Percentiles rank a stretch among this genome's conserved stretches.
phyloP scores from a whole-genome alignment of 1,140 invertebrate species.

The Trachymyrmex septentrionalis region DNA sequence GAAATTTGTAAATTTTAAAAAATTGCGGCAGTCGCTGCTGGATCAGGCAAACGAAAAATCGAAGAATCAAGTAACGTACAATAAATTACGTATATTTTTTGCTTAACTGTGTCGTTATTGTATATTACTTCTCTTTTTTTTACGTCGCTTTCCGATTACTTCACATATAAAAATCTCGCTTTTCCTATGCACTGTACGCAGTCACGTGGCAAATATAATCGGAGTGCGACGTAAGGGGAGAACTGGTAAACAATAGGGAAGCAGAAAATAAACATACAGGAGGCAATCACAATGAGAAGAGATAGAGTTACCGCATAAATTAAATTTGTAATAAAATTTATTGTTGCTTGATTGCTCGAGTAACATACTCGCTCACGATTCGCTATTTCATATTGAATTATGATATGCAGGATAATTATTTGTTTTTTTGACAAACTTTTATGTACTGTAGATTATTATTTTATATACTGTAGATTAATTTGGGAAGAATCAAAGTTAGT shows the following conservation, averaged over 20 bases:
- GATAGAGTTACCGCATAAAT: not conserved
- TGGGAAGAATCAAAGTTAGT: not conserved
- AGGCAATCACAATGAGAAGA: not conserved
- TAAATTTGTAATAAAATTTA: constrained; percentile 8
- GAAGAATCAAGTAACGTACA: not conserved
- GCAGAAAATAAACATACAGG: not conserved
- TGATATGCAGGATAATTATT: not conserved
- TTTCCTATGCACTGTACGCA: not conserved
- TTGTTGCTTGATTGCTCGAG: not conserved
- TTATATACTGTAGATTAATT: not conserved
- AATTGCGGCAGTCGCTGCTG: not conserved
- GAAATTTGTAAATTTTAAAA: not conserved
- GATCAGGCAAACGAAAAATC: not conserved
- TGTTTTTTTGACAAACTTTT: not conserved
- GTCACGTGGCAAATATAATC: not conserved
- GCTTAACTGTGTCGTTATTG: not conserved
- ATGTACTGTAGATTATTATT: not conserved
- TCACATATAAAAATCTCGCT: not conserved
- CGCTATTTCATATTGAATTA: not conserved
- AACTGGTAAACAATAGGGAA: not conserved
- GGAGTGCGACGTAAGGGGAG: not conserved
- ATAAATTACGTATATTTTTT: not conserved
- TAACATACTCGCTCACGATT: not conserved
- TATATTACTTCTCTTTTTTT: not conserved
- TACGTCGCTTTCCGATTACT: not conserved